Percentiles rank a stretch among this genome's conserved stretches.
phyloP scores from a whole-genome alignment of 2,797 vertebrate species.

The Danio tinwini region DNA sequence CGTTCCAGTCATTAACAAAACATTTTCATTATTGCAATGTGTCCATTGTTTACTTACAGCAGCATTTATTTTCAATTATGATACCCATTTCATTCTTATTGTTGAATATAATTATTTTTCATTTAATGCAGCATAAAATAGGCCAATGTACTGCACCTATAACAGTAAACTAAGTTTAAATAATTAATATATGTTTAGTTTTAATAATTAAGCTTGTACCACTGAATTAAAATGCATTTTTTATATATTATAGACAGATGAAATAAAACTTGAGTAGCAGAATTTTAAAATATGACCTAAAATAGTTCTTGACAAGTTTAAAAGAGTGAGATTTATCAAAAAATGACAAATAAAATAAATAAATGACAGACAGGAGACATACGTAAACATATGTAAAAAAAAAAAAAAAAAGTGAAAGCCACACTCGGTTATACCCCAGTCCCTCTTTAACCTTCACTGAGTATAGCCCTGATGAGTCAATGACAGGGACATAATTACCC shows the following conservation, averaged over 20 bases:
- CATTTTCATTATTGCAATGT: background rate
- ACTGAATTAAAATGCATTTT: too few relatives aligned
- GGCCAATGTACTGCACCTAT: too few relatives aligned
- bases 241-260: too few relatives aligned
- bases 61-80: background rate
- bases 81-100: background rate
- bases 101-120: background rate
- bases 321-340: background rate
- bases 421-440: conserved; percentile 24
- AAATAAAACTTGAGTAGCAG: too few relatives aligned
- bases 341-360: background rate
- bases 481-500: conserved; percentile 55
- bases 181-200: too few relatives aligned
- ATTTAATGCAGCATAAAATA: background rate
- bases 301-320: background rate
- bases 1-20: background rate
- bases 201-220: too few relatives aligned
- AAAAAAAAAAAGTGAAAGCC: background rate
- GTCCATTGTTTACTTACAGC: background rate
- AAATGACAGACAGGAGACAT: background rate
- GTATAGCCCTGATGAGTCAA: conserved; percentile 45
- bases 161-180: too few relatives aligned
- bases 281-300: background rate
- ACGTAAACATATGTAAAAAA: too few relatives aligned
- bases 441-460: conserved; percentile 57